phyloP scores from a whole-genome alignment of 2,113 vertebrate species.

The Daboia siamensis region DNA sequence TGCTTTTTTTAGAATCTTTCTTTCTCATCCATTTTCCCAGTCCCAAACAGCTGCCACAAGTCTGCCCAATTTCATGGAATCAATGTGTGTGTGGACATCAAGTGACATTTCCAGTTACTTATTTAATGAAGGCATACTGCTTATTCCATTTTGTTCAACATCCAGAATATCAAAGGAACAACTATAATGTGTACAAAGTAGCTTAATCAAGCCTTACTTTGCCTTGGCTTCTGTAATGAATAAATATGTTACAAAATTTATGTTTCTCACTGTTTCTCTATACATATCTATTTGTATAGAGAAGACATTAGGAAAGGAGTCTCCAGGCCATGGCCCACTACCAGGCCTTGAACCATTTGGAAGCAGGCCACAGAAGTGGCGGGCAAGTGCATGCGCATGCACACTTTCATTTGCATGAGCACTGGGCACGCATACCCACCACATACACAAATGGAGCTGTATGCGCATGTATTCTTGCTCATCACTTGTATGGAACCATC shows the following conservation, averaged over 20 bases:
- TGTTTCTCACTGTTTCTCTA: not conserved
- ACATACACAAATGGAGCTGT: not conserved
- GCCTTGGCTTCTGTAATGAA: not conserved
- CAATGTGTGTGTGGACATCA: not conserved
- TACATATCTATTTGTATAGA: not conserved
- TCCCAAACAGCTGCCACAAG: not conserved
- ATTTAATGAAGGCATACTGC: not conserved
- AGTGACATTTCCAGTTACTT: not conserved
- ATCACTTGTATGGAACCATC: not conserved
- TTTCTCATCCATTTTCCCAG: not conserved
- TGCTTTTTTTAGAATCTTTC: not conserved
- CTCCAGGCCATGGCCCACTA: not conserved
- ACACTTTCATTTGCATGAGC: not conserved
- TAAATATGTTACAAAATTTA: not conserved
- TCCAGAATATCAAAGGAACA: not conserved
- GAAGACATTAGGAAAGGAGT: not conserved
- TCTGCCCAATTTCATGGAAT: not conserved
- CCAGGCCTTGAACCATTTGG: not conserved
- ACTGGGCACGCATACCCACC: too few relatives aligned
- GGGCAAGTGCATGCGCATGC: not conserved
- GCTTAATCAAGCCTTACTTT: not conserved
- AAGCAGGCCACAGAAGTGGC: not conserved
- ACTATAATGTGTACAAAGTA: not conserved
- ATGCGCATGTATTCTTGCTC: not conserved
- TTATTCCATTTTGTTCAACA: not conserved